Evolutionary conservation across 2,888 invertebrate species (phyloP).

Genomic region (Rhamnusium bicolor): DNA sequence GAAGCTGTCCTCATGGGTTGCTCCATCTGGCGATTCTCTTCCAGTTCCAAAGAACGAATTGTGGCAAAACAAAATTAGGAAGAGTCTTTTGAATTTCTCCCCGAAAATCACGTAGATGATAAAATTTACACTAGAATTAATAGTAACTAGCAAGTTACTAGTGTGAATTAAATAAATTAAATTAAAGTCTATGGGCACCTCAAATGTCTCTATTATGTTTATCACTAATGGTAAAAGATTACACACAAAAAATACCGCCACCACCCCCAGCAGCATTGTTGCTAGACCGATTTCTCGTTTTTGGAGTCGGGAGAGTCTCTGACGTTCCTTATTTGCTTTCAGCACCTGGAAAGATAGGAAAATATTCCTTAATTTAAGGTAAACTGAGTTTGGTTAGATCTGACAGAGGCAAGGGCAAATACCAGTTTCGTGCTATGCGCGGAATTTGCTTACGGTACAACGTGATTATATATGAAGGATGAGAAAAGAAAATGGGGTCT

Average conservation of each 20-base stretch:
- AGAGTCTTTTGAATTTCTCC: conserved; percentile 93
- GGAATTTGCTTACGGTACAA: background rate
- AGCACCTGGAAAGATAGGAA: conserved; percentile 77
- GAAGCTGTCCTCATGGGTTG: conserved; percentile 88
- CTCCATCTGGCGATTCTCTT: conserved; percentile 79
- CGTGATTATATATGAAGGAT: background rate
- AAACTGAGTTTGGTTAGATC: background rate
- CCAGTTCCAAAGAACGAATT: conserved; percentile 71
- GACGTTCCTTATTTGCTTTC: conserved; percentile 91
- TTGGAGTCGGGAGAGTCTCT: conserved; percentile 90
- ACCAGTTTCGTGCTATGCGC: background rate
- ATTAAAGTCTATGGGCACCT: conserved; percentile 73
- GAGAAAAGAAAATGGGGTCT: background rate
- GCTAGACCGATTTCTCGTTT: conserved; percentile 94
- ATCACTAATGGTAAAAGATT: conserved; percentile 90
- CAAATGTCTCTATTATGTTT: conserved; percentile 89
- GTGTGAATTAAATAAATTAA: conserved; percentile 79
- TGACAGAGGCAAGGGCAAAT: background rate
- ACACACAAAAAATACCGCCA: conserved; percentile 94
- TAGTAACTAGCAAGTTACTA: conserved; percentile 94
- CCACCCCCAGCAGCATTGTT: conserved; percentile 95
- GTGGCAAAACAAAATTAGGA: conserved; percentile 71
- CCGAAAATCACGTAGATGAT: conserved; percentile 98
- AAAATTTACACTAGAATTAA: conserved; percentile 98
- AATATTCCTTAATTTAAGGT: background rate